Percentiles rank a stretch among this genome's conserved stretches.
Conservation (phyloP, 2,797 vertebrate species). For the Euthynnus affinis region DNA sequence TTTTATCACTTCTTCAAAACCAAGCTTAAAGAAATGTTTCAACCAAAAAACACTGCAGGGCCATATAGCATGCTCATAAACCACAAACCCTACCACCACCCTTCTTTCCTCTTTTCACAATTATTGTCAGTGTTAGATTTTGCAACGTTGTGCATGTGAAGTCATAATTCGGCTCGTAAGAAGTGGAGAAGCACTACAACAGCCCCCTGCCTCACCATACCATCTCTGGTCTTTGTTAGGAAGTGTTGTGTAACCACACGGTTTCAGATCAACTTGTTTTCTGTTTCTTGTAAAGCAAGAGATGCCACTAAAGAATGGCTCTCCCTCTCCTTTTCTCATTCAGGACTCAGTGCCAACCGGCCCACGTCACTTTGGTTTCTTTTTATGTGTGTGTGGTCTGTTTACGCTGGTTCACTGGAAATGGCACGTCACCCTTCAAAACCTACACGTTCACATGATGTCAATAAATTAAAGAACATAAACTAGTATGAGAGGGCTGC, state of each 20-base stretch:
- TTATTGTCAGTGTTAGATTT: slow-evolving; percentile 26
- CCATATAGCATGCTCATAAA: slow-evolving; percentile 10
- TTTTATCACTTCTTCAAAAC: slow-evolving; percentile 57
- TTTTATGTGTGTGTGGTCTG: slow-evolving; percentile 45
- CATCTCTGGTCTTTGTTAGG: slow-evolving; percentile 55
- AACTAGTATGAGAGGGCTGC: background rate
- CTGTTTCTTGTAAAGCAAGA: slow-evolving; percentile 65
- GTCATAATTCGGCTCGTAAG: slow-evolving; percentile 30
- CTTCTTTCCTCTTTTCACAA: slow-evolving; percentile 14
- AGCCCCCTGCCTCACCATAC: background rate
- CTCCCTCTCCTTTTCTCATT: slow-evolving; percentile 13
- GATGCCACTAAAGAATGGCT: slow-evolving; percentile 12
- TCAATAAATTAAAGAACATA: slow-evolving; percentile 27
- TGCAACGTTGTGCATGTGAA: slow-evolving; percentile 29
- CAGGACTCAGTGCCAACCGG: slow-evolving; percentile 8
- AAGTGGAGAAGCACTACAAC: slow-evolving; percentile 8
- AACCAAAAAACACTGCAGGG: slow-evolving; percentile 7
- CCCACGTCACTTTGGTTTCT: slow-evolving; percentile 52
- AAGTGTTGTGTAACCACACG: slow-evolving; percentile 63
- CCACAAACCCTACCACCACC: slow-evolving; percentile 21
- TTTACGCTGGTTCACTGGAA: slow-evolving; percentile 39
- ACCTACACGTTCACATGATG: background rate
- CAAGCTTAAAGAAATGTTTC: slow-evolving; percentile 13
- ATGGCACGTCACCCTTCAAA: slow-evolving; percentile 34
- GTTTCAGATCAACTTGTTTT: slow-evolving; percentile 45